Evolutionary conservation across 2,888 invertebrate genomes (phyloP), one percentile per base, ranked within the genome.

Genomic region (Drosophila acutilabella): DNA sequence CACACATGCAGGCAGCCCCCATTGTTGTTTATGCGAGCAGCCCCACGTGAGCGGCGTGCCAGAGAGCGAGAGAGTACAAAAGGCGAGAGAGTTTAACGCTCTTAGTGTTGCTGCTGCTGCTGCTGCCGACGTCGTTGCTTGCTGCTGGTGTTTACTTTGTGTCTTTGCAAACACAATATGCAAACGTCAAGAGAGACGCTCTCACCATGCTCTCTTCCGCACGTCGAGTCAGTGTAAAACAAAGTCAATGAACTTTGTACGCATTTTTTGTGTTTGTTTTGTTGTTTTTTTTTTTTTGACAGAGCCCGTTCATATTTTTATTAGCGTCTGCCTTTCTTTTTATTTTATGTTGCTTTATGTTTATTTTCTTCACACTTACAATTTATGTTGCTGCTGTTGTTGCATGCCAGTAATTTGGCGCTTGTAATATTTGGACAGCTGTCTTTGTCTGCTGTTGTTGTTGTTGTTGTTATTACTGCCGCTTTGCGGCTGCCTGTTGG

Each of bases 181-280:
- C 45, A 58, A 77, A 57, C 60, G 33, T 23, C 13, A 57, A 75
- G 64, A 7, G 36, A 51, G 50, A 20, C 16, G 13, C 56, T 41
- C 60, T 59, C 56, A 44, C 36, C 3, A 11, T 33, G 42, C 69
- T 70, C 66, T 65, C 60, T 60, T 51, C 40, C 23, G 41, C 61
- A 60, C 52, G 58, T 30, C 59, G 62, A 47, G 57, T 53, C 72
- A 66, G 67, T 81, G 81, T 74, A 84, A 75, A 79, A 59, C 88
- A 88, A 81, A 89, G 90, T 90, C 90, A 89, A 87, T 90, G 90
- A 90, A 90, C 90, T 90, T 90, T 90, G 90, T 81, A 88, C 90
- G 88, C 89, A 89, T 90, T 90, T 84, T 78, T 71, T 54, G 58
- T 78, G 53, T 82, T 70, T 78, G 59, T 65, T 80, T 70, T 71